Conservation (phyloP, 2,888 invertebrate species). For the Drosophila acutilabella region DNA sequence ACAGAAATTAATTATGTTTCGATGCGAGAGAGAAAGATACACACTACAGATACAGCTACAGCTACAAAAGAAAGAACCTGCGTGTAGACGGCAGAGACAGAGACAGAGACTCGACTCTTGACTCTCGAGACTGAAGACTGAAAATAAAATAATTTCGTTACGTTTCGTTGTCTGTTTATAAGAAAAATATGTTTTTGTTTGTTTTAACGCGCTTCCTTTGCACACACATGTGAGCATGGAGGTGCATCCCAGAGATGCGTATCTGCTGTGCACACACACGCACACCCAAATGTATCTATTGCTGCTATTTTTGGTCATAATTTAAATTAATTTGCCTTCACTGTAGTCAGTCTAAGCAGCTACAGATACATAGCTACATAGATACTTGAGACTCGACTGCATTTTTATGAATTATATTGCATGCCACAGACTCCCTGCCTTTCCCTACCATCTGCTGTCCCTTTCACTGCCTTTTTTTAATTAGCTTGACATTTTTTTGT, state of each 20-base stretch:
- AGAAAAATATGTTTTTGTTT: constrained; percentile 80
- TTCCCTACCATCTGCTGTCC: constrained; percentile 3
- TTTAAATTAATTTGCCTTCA: constrained; percentile 66
- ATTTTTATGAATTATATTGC: constrained; percentile 55
- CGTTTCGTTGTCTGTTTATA: constrained; percentile 68
- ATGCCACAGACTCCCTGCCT: constrained; percentile 34
- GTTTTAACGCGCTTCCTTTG: constrained; percentile 76
- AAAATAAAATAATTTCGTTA: constrained; percentile 72
- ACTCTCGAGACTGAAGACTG: constrained; percentile 28
- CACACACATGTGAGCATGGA: constrained; percentile 43
- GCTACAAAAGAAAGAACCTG: constrained; percentile 54
- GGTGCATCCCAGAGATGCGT: constrained; percentile 62
- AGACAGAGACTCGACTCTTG: constrained; percentile 6
- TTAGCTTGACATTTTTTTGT: constrained; percentile 73
- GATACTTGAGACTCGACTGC: constrained; percentile 11
- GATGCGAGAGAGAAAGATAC: constrained; percentile 59
- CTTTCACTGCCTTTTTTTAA: constrained; percentile 63
- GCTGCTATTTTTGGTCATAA: constrained; percentile 53
- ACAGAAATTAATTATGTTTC: constrained; percentile 80
- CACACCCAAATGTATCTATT: constrained; percentile 34
- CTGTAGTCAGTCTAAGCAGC: constrained; percentile 21
- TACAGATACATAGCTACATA: constrained; percentile 12
- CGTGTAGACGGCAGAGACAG: constrained; percentile 15
- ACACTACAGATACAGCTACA: constrained; percentile 19
- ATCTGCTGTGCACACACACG: constrained; percentile 47